These are phyloP conservation scores for Palythoa grandiflora DNA, from an alignment of 92 coral and sea anemone genomes.

Conservation along the genomic window DNA sequence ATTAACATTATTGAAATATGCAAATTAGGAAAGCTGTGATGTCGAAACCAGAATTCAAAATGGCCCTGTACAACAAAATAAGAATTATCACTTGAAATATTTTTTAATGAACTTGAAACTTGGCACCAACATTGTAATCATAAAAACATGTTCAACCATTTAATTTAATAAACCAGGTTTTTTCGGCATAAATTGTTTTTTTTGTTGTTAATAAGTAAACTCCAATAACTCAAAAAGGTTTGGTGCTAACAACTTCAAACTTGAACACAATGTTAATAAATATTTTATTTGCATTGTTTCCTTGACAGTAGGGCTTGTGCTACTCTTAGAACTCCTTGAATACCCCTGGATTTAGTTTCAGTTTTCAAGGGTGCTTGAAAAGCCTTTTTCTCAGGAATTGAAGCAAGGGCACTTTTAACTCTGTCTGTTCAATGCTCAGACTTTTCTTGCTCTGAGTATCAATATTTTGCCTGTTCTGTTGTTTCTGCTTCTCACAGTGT, in stretches of 20 bases:
- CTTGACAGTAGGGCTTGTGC: neutral
- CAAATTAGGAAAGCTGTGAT: no score
- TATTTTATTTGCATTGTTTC: neutral
- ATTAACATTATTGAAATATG: no score
- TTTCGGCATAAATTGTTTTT: neutral
- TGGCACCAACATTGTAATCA: no score
- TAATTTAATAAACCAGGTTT: neutral
- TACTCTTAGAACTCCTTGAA: no score
- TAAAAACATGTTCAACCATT: no score
- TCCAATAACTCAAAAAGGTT: constrained; percentile 16
- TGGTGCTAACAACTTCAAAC: constrained; percentile 35
- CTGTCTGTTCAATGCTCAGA: constrained; percentile 21
- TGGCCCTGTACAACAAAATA: no score
- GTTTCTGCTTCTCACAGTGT: constrained; percentile 25
- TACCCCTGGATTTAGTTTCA: no score
- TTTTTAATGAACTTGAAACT: no score
- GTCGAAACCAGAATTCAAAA: no score
- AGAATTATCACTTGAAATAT: no score
- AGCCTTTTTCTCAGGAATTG: constrained; percentile 47
- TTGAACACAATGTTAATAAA: constrained; percentile 27
- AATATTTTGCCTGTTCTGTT: constrained; percentile 13
- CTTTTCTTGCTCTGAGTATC: neutral
- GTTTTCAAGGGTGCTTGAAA: no score
- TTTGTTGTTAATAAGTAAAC: constrained; percentile 15
- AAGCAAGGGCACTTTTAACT: constrained; percentile 27